Conservation (phyloP, 2,888 invertebrate genomes). For the Campopleginae sp. region DNA sequence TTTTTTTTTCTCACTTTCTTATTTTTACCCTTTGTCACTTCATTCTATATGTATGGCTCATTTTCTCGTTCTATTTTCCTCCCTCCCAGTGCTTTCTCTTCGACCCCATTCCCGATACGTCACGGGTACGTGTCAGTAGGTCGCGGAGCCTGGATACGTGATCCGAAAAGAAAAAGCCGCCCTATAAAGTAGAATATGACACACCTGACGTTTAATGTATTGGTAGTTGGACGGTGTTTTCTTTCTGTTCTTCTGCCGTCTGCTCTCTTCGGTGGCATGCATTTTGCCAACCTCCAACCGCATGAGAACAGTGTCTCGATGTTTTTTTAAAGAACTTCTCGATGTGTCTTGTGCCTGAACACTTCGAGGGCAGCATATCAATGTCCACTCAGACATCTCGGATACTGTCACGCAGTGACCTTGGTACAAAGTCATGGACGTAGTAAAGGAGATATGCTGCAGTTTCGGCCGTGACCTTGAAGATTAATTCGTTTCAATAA, state of each 20-base stretch:
- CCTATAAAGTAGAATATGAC: constrained; percentile 65
- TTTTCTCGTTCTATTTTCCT: constrained; percentile 8
- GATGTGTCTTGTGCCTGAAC: not conserved
- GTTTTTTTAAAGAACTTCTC: not conserved
- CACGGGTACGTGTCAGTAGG: constrained; percentile 82
- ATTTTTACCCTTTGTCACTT: constrained; percentile 4
- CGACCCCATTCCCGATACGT: constrained; percentile 78
- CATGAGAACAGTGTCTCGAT: constrained; percentile 22
- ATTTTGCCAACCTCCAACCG: not conserved
- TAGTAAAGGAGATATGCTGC: not conserved
- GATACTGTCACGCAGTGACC: constrained; percentile 20
- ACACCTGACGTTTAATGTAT: constrained; percentile 53
- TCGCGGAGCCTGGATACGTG: constrained; percentile 79
- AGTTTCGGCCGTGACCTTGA: not conserved
- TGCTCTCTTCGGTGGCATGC: constrained; percentile 16
- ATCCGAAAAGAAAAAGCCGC: constrained; percentile 58
- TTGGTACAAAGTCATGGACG: constrained; percentile 44
- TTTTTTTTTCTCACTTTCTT: constrained; percentile 12
- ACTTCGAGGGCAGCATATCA: constrained; percentile 20
- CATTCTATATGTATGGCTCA: not conserved
- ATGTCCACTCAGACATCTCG: constrained; percentile 12
- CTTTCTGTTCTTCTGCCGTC: constrained; percentile 27
- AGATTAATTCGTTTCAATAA: constrained; percentile 6
- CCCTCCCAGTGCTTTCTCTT: not conserved
- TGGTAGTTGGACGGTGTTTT: constrained; percentile 52